phyloP scores from a whole-genome alignment of 2,888 invertebrate species.

The Lepidonotus clava region DNA sequence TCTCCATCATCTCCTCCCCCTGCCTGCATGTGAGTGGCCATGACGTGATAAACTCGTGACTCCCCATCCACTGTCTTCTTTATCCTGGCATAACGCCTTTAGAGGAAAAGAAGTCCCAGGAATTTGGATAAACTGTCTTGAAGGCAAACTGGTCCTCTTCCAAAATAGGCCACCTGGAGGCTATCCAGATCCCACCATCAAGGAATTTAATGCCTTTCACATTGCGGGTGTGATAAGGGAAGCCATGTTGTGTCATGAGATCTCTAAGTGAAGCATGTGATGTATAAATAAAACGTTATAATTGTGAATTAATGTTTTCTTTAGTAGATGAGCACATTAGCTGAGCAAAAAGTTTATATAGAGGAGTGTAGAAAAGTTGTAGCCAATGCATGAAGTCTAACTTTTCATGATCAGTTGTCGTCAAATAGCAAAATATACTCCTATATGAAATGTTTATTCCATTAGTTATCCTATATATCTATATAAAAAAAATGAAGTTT shows the following conservation, averaged over 20 bases:
- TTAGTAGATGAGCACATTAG: too few relatives aligned
- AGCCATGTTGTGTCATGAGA: conserved; percentile 55
- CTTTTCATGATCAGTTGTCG: too few relatives aligned
- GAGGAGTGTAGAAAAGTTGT: too few relatives aligned
- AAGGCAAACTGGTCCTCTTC: conserved; percentile 24
- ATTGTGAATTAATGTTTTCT: too few relatives aligned
- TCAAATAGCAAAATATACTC: too few relatives aligned
- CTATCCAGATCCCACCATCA: conserved; percentile 58
- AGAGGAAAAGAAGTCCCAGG: conserved; percentile 52
- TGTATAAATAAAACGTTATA: too few relatives aligned
- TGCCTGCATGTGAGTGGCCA: conserved; percentile 59
- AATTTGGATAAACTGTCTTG: neutral
- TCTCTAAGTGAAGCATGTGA: conserved; percentile 54
- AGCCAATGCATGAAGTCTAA: too few relatives aligned
- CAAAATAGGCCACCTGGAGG: conserved; percentile 57
- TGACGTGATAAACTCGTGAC: conserved; percentile 50
- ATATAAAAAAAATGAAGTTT: too few relatives aligned
- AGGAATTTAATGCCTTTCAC: conserved; percentile 22
- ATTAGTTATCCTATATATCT: too few relatives aligned
- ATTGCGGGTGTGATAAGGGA: conserved; percentile 54
- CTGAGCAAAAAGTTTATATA: too few relatives aligned
- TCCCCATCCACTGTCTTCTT: conserved; percentile 32
- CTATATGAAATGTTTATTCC: too few relatives aligned
- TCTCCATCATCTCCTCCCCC: neutral
- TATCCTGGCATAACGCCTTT: conserved; percentile 59